Conservation (phyloP, 2,888 invertebrate genomes). For the Drosophila peninsularis region DNA sequence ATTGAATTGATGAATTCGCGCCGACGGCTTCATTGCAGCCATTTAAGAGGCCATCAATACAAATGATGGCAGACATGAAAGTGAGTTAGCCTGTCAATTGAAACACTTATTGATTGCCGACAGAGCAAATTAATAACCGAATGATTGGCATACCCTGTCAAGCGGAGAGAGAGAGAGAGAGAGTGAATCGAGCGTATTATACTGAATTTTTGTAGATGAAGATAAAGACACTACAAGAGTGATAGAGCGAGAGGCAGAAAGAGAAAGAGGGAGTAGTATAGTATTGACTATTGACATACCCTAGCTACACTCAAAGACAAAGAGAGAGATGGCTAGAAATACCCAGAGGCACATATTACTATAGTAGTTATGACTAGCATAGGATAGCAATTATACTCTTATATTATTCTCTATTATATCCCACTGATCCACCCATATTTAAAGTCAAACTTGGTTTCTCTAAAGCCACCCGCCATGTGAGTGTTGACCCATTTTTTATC, state of each 20-base stretch:
- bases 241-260: not conserved
- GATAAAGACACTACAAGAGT: not conserved
- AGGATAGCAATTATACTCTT: too few species aligned
- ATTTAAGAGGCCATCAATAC: slow-evolving; percentile 34
- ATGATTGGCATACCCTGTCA: slow-evolving; percentile 1
- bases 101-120: slow-evolving; percentile 40
- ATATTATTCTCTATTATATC: too few species aligned
- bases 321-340: not conserved
- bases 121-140: slow-evolving; percentile 20
- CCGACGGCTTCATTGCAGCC: slow-evolving; percentile 14
- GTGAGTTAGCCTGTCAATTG: slow-evolving; percentile 47
- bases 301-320: not conserved
- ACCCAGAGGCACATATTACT: too few species aligned
- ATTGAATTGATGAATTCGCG: slow-evolving; percentile 28
- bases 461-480: not conserved
- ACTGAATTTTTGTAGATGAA: not conserved
- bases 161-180: not conserved
- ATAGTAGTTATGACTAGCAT: too few species aligned
- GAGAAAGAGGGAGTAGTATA: not conserved
- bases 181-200: not conserved
- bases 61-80: slow-evolving; percentile 39
- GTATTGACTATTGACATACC: too few species aligned
- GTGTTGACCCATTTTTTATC: slow-evolving; percentile 35
- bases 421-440: not conserved
- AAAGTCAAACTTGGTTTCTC: not conserved